Evolutionary conservation across 2,797 vertebrate species (phyloP), one percentile per base, ranked within the genome.

Genomic region (Semotilus atromaculatus): DNA sequence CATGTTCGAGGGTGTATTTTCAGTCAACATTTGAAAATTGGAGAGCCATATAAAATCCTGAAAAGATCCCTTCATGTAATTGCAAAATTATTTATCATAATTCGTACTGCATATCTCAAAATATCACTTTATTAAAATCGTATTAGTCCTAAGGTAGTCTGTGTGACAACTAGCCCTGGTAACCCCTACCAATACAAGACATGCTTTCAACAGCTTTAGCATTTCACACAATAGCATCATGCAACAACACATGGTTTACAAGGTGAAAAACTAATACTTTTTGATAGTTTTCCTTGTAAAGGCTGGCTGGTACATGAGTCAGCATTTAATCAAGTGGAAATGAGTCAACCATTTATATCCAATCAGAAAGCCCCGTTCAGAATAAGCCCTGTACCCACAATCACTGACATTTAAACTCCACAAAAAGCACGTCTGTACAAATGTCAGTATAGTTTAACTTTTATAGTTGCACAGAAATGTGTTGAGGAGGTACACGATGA

Each of bases 381-480:
- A 83, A 48, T 5, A 70, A 53, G 34, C 10, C 26, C 19, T 26
- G 19, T 7, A 29, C 36, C 10, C 64, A 45, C 40, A 73, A 72
- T 81, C 67, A 58, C n/a, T 79, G 75, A 38, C 38, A 79, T 84
- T 79, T 84, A 55, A 83, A 83, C 60, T 55, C 72, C 6, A 16
- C 55, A 74, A 73, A 7, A 23, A 34, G 68, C 53, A 53, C 9
- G 13, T 34, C 36, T 43, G 14, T 26, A 84, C 38, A 79, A 79
- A 72, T 84, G 38, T 79, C 83, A 71, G 60, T 45, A 60, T n/a
- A n/a, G 53, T 79, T 72, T 29, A 9, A 79, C 78, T 79, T 77
- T 55, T 67, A 71, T 21, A 14, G 2, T 70, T 9, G 13, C 48
- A 3, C 9, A 48, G 38, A 79, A 64, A 84, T 70, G 38, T 21